These are phyloP conservation scores for Microchirus variegatus DNA, from an alignment of 2,797 vertebrate genomes.

Conservation along the genomic window DNA sequence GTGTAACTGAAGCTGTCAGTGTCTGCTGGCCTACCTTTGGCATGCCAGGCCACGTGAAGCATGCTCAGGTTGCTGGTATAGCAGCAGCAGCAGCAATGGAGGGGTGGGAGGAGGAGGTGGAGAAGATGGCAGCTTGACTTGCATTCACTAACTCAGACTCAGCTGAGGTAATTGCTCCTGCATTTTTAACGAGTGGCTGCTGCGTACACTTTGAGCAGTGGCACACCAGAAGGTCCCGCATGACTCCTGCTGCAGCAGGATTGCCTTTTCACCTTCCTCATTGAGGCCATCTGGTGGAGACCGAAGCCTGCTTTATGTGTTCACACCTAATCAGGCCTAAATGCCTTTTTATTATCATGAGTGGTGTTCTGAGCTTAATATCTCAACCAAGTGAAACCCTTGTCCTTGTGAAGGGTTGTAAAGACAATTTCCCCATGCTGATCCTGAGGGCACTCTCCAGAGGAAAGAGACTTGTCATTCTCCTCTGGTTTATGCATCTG, in stretches of 20 bases:
- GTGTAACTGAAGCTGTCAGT: slow-evolving; percentile 63
- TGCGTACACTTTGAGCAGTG: slow-evolving; percentile 62
- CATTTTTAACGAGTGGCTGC: slow-evolving; percentile 76
- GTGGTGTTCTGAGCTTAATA: slow-evolving; percentile 16
- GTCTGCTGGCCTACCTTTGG: slow-evolving; percentile 59
- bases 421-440: slow-evolving; percentile 5
- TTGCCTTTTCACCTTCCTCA: slow-evolving; percentile 35
- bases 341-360: slow-evolving; percentile 11
- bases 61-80: slow-evolving; percentile 56
- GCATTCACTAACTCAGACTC: slow-evolving; percentile 63
- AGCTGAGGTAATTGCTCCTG: slow-evolving; percentile 74
- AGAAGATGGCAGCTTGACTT: slow-evolving; percentile 40
- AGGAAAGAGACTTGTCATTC: slow-evolving; percentile 21
- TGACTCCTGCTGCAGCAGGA: slow-evolving; percentile 40
- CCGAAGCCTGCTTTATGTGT: slow-evolving; percentile 10
- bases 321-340: slow-evolving; percentile 17
- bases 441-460: slow-evolving; percentile 7
- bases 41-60: slow-evolving; percentile 37
- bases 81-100: slow-evolving; percentile 10
- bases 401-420: slow-evolving; percentile 1
- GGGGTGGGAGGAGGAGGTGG: slow-evolving; percentile 28
- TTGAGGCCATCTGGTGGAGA: slow-evolving; percentile 28
- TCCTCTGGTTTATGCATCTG: slow-evolving; percentile 42
- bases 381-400: slow-evolving; percentile 19
- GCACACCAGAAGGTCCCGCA: slow-evolving; percentile 46